Evolutionary conservation across 2,888 invertebrate species (phyloP).

Genomic region (Melolontha melolontha): DNA sequence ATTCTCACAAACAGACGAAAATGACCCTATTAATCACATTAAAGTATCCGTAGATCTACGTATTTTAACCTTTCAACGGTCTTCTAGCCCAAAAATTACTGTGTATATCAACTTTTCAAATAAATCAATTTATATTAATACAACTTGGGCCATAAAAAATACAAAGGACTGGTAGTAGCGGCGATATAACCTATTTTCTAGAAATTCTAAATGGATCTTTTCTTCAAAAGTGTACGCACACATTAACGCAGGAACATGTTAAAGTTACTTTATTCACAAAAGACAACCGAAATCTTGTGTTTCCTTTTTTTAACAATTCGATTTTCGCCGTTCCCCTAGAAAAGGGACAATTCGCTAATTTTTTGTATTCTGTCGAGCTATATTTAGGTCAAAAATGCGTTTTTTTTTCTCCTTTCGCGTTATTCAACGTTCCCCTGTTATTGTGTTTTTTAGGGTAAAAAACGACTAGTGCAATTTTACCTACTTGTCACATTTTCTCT

Average conservation of each 20-base stretch:
- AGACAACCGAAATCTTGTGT: slow-evolving; percentile 2
- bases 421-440: not conserved
- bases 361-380: slow-evolving; percentile 7
- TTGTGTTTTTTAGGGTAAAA: slow-evolving; percentile 34
- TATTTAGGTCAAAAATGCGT: slow-evolving; percentile 41
- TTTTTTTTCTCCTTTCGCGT: slow-evolving; percentile 28
- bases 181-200: slow-evolving; percentile 30
- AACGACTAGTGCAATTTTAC: slow-evolving; percentile 34
- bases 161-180: not conserved
- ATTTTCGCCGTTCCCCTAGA: slow-evolving; percentile 6
- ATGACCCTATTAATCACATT: slow-evolving; percentile 22
- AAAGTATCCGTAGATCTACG: not conserved
- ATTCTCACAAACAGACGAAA: slow-evolving; percentile 6
- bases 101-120: slow-evolving; percentile 27
- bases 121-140: slow-evolving; percentile 42
- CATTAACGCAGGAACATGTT: not conserved
- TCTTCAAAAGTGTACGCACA: slow-evolving; percentile 1
- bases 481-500: slow-evolving; percentile 39
- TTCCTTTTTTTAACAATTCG: not conserved
- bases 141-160: slow-evolving; percentile 39
- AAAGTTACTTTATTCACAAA: slow-evolving; percentile 2
- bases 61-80: slow-evolving; percentile 31
- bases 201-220: slow-evolving; percentile 25
- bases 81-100: slow-evolving; percentile 33
- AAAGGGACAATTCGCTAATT: slow-evolving; percentile 30